A percentile compares a stretch with the other conserved stretches of the same genome.
phyloP scores from a whole-genome alignment of 2,113 vertebrate genomes.

The Arvicanthis niloticus region DNA sequence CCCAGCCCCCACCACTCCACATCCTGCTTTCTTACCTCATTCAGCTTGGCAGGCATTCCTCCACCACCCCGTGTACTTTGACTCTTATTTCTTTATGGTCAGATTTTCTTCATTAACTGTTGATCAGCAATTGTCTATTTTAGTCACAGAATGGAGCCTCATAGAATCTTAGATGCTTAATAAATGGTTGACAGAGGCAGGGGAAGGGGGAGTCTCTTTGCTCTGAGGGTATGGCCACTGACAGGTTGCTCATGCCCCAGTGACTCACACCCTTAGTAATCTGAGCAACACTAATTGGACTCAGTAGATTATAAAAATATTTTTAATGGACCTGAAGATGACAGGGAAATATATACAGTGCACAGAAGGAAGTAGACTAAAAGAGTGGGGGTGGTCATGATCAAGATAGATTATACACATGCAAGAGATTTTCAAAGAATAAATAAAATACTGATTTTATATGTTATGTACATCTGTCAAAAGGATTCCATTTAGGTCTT shows the following conservation, averaged over 20 bases:
- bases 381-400: background rate
- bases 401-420: background rate
- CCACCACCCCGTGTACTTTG: background rate
- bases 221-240: too few species aligned
- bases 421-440: background rate
- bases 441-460: background rate
- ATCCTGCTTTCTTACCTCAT: background rate
- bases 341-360: background rate
- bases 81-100: background rate
- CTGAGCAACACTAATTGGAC: background rate
- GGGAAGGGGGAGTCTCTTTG: background rate
- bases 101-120: conserved; percentile 7
- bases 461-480: background rate
- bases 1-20: background rate
- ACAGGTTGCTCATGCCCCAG: too few species aligned
- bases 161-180: background rate
- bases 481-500: background rate
- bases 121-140: background rate
- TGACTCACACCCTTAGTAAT: background rate
- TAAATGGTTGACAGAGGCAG: background rate
- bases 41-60: background rate
- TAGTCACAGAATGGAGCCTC: background rate
- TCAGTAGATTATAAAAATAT: background rate
- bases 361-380: background rate
- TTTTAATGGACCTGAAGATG: background rate